Conservation (phyloP, 1,140 invertebrate species). For the Drosophila hydei region DNA sequence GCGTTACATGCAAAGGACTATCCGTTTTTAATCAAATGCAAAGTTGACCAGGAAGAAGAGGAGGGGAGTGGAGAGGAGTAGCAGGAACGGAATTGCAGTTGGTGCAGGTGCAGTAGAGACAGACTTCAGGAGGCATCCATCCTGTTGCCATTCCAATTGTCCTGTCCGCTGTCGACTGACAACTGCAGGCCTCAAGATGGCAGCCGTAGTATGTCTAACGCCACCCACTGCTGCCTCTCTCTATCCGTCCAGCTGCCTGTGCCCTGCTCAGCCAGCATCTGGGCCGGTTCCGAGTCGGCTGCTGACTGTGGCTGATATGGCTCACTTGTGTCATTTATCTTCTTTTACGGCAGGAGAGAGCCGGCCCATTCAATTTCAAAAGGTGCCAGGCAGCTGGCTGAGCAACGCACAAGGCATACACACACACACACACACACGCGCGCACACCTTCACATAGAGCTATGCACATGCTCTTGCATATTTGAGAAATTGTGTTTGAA, state of each 20-base stretch:
- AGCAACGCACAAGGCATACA: conserved; percentile 58
- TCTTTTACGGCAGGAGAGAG: conserved; percentile 71
- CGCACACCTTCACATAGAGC: background rate
- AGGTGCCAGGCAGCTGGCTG: conserved; percentile 67
- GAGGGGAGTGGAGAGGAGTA: background rate
- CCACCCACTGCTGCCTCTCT: background rate
- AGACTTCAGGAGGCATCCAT: background rate
- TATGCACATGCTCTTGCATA: conserved; percentile 59
- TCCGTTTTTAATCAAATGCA: conserved; percentile 77
- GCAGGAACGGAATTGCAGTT: background rate
- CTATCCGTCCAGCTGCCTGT: background rate
- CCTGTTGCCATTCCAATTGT: background rate
- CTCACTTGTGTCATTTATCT: conserved; percentile 81
- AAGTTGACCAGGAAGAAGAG: conserved; percentile 45
- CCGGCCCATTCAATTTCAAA: conserved; percentile 69
- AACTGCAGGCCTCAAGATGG: conserved; percentile 75
- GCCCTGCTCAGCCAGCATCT: conserved; percentile 46
- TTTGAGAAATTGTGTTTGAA: conserved; percentile 80
- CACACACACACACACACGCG: conserved; percentile 15
- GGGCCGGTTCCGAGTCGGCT: conserved; percentile 30
- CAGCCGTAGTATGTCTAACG: conserved; percentile 49
- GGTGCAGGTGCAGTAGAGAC: background rate
- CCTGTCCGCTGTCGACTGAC: conserved; percentile 45
- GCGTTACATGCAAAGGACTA: conserved; percentile 54
- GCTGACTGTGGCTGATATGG: conserved; percentile 67